These are phyloP conservation scores for Pandemis cinnamomeana DNA, from an alignment of 2,888 invertebrate species.

Conservation along the genomic window DNA sequence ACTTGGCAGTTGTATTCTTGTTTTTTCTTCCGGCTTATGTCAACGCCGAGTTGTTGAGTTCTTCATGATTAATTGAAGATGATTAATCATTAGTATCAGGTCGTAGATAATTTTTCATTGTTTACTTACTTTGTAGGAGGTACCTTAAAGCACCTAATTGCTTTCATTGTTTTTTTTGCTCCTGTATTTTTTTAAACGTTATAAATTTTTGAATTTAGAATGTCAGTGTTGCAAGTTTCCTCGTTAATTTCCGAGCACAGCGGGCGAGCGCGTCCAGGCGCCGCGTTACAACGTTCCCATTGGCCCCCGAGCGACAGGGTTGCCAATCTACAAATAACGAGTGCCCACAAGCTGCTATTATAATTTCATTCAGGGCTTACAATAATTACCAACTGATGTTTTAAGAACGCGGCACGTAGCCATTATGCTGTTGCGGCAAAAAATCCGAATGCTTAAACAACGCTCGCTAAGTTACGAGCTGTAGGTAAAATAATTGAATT, in stretches of 20 bases:
- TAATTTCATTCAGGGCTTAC: slow-evolving; percentile 73
- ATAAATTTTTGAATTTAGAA: slow-evolving; percentile 15
- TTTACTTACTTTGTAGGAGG: neutral
- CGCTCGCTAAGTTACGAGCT: slow-evolving; percentile 36
- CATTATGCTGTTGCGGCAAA: slow-evolving; percentile 52
- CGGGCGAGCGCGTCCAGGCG: slow-evolving; percentile 78
- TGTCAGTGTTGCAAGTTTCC: slow-evolving; percentile 35
- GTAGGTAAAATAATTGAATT: slow-evolving; percentile 38
- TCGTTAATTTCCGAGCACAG: slow-evolving; percentile 57
- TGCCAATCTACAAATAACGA: slow-evolving; percentile 78
- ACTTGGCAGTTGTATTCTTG: no score
- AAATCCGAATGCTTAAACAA: slow-evolving; percentile 41
- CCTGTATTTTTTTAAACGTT: neutral
- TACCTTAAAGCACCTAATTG: neutral
- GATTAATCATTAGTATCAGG: neutral
- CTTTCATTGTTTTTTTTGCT: neutral
- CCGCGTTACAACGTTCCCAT: slow-evolving; percentile 75
- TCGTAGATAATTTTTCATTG: neutral
- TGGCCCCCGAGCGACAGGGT: slow-evolving; percentile 77
- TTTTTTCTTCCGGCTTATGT: no score
- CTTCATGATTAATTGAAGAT: neutral
- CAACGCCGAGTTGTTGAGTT: neutral
- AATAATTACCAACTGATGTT: slow-evolving; percentile 63
- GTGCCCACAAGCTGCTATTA: slow-evolving; percentile 66
- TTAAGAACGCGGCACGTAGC: slow-evolving; percentile 56